A percentile compares a stretch with the other conserved stretches of the same genome.
These are phyloP conservation scores for Dasysyrphus albostriatus DNA, from an alignment of 2,888 invertebrate genomes.

Conservation along the genomic window DNA sequence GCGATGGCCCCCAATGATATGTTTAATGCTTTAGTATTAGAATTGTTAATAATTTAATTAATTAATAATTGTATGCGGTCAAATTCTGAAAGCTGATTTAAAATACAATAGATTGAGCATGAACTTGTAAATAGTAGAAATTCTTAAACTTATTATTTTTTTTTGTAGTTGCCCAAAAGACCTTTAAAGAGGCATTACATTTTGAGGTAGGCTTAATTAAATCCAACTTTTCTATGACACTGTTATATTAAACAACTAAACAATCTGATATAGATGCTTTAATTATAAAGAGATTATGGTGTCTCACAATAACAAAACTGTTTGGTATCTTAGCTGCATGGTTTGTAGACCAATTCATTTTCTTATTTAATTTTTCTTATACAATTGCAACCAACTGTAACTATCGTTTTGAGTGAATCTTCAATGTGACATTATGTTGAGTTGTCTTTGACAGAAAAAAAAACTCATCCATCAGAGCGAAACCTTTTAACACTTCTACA, in stretches of 20 bases:
- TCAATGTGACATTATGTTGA: constrained; percentile 17
- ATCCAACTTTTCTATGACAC: not conserved
- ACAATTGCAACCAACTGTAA: constrained; percentile 44
- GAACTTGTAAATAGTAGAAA: too few relatives aligned
- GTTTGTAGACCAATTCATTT: constrained; percentile 40
- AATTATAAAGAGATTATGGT: constrained; percentile 52
- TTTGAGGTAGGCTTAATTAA: not conserved
- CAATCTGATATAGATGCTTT: constrained; percentile 10
- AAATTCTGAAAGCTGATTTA: too few relatives aligned
- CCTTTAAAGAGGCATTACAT: too few relatives aligned
- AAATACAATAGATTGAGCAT: too few relatives aligned
- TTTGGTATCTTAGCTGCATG: not conserved
- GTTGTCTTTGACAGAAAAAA: not conserved
- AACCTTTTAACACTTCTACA: constrained; percentile 9
- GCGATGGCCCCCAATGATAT: too few relatives aligned
- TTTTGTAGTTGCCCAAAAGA: too few relatives aligned
- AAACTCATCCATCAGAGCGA: constrained; percentile 42
- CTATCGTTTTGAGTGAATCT: constrained; percentile 44
- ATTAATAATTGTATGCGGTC: too few relatives aligned
- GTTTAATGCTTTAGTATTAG: too few relatives aligned
- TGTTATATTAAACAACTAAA: constrained; percentile 5
- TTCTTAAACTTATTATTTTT: too few relatives aligned
- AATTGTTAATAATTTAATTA: too few relatives aligned
- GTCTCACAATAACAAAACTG: constrained; percentile 21
- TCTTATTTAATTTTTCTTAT: constrained; percentile 5